Conservation (phyloP, 1,140 invertebrate species). For the Drosophila rhopaloa region DNA sequence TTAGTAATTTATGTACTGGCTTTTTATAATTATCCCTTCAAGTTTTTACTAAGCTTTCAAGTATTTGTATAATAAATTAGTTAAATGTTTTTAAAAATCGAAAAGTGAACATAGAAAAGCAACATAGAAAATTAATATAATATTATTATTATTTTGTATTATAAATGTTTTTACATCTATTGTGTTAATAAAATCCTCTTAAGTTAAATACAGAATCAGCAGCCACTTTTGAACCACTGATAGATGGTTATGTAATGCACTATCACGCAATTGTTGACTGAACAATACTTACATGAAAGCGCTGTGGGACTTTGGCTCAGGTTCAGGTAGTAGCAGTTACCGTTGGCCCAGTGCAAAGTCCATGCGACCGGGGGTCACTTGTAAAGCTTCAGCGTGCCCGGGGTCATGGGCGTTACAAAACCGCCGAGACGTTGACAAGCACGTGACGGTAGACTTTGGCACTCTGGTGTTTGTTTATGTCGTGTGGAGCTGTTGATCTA, state of each 20-base stretch:
- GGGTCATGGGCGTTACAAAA: slow-evolving; percentile 43
- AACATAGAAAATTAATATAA: too few species aligned
- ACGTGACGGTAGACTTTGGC: slow-evolving; percentile 38
- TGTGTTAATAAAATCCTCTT: background rate
- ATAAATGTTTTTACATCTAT: background rate
- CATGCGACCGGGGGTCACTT: slow-evolving; percentile 34
- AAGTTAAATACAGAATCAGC: background rate
- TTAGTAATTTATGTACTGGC: too few species aligned
- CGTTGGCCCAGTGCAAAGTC: slow-evolving; percentile 37
- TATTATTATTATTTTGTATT: too few species aligned
- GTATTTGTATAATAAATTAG: too few species aligned
- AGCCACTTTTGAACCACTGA: background rate
- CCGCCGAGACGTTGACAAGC: slow-evolving; percentile 27
- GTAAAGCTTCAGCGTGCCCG: slow-evolving; percentile 36
- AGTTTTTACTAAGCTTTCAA: too few species aligned
- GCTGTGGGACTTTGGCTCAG: slow-evolving; percentile 3
- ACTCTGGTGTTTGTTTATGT: slow-evolving; percentile 22
- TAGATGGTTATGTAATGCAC: background rate
- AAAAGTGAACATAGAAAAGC: too few species aligned
- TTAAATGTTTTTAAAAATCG: too few species aligned
- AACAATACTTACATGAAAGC: slow-evolving; percentile 33
- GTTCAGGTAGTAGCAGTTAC: slow-evolving; percentile 1
- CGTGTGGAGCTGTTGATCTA: slow-evolving; percentile 18
- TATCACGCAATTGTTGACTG: background rate
- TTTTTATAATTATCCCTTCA: too few species aligned